Conservation (phyloP, 37 sponge, comb jelly and placozoan genomes). For the Diacarnus erythraeanus region DNA sequence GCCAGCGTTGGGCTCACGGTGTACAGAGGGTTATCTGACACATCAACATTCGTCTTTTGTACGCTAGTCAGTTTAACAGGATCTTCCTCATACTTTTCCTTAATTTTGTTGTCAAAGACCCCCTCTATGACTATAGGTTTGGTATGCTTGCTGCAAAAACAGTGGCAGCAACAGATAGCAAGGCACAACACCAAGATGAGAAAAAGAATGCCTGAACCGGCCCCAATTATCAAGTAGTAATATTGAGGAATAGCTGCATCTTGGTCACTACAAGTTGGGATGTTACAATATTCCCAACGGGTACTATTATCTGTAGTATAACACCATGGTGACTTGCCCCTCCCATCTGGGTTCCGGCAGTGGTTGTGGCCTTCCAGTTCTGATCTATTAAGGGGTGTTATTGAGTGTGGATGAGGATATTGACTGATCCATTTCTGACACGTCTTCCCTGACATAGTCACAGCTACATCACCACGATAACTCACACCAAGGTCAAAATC, state of each 20-base stretch:
- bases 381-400: conserved; percentile 36
- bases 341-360: conserved; percentile 76
- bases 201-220: neutral
- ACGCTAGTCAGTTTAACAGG: neutral
- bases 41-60: neutral
- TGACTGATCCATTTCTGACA: conserved; percentile 45
- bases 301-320: conserved; percentile 11
- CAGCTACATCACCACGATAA: conserved; percentile 32
- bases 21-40: conserved; percentile 29
- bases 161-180: neutral
- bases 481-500: conserved; percentile 16
- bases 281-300: conserved; percentile 60
- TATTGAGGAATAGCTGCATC: neutral
- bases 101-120: too few relatives aligned
- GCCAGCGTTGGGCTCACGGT: neutral
- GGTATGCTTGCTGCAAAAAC: neutral
- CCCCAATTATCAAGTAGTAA: neutral
- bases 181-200: neutral
- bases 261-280: conserved; percentile 16
- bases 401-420: conserved; percentile 31
- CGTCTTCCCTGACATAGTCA: conserved; percentile 11
- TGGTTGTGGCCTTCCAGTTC: conserved; percentile 46
- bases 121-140: neutral
- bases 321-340: conserved; percentile 58
- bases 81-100: neutral